Base-by-base conservation (phyloP, 2,797 vertebrate genomes). In the Crypturellus tataupa region DNA sequence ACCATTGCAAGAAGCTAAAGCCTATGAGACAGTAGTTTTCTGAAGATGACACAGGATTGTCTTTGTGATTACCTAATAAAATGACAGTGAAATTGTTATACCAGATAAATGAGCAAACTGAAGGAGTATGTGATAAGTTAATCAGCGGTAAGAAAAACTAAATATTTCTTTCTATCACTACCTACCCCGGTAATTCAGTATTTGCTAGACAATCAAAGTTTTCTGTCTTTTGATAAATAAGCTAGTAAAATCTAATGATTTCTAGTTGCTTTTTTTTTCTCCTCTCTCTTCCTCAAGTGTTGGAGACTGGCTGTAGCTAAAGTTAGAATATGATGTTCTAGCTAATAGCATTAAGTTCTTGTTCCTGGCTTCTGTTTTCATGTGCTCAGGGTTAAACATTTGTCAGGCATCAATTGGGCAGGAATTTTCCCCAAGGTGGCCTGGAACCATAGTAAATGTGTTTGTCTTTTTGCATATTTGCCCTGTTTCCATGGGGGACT, bases 281-380 rank as follows among this genome's bases (percentile, higher is more conserved):
- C 47, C 29, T 15, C 40, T 42, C 40, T 42, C 80, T 24, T 21
- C 29, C 40, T 17, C 10, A 56, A 76, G 12, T 18, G 13, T 8
- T 91, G 73, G 86, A 90, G 55, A 46, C 33, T 33, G 24, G 80
- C 55, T 78, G 51, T 42, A 80, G 42, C 59, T 85, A 76, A 89
- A 94, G 71, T 71, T 56, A 55, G 25, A 25, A 69, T 42, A 35
- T 59, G 67, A 55, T 72, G 37, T 75, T 72, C 35, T 73, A n/a
- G 39, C 68, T 93, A 89, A 87, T 56, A 87, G 64, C n/a, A 73
- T 93, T 93, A 93, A 93, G 51, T 73, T 89, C 64, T 87, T 77
- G 49, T 20, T 37, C 46, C 29, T 85, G 60, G n/a, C 49, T 87
- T 71, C 40, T 65, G 76, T 53, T 92, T 90, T 92, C 35, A 47